Base-by-base conservation (phyloP, 1,140 invertebrate genomes). In the Micrasema longulum region DNA sequence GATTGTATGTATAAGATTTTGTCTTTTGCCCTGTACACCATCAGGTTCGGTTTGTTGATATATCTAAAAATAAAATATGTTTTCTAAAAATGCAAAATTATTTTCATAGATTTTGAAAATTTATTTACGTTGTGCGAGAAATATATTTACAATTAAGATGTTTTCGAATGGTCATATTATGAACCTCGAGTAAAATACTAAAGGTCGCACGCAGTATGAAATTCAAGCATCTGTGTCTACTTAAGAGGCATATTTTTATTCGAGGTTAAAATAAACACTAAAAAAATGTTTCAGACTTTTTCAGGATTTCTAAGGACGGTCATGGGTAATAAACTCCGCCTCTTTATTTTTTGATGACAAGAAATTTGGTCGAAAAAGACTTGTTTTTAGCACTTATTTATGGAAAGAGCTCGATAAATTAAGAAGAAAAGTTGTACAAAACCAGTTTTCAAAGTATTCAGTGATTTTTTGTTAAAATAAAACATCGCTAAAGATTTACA, bases 281-380 rank as follows among this genome's bases (percentile, higher is more conserved):
- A 60, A 64, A 64, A 14, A 60, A 47, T 14, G 5, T 64, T 64
- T 64, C 23, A 14, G 41, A 12, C 22, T 45, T 64, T 48, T 64
- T 22, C 36, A 18, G 12, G 45, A 48, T 26, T 45, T 45, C 14
- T 45, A 64, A 9, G n/a, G 62, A 11, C 62, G 62, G 45, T 64
- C 62, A 45, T 14, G 62, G 45, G 41, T n/a, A 45, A 64, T 48
- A 47, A 47, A 64, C 26, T 47, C 26, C 7, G 11, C n/a, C 62
- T 20, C 23, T 64, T 64, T 16, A 64, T 64, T 4, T 31, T 47
- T 48, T 45, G 20, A 64, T 22, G 55, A 60, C 55, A 7, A 1
- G 6, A 18, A 36, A 12, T 60, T 60, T 1, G 36, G 14, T 6
- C 55, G 7, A 20, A 3, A 41, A 38, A 36, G 11, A 22, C n/a